Evolutionary conservation across 1,140 invertebrate species (phyloP).

Genomic region (Diorhabda carinulata): DNA sequence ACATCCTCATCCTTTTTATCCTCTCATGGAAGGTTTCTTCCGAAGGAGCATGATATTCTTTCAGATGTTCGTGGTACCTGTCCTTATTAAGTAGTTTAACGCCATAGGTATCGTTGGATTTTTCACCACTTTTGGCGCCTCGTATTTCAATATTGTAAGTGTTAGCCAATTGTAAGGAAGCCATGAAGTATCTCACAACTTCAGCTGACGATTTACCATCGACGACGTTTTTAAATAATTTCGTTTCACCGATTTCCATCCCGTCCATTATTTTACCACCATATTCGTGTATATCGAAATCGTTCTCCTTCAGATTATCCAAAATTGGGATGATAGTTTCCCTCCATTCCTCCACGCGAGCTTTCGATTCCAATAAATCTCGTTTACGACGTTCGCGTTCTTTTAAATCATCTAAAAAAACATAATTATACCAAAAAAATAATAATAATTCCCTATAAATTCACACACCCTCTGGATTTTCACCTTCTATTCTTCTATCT

Average conservation of each 20-base stretch:
- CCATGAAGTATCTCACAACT: conserved; percentile 37
- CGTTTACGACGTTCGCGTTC: conserved; percentile 6
- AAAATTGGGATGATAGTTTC: conserved; percentile 37
- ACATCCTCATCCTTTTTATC: conserved; percentile 28
- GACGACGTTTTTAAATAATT: conserved; percentile 32
- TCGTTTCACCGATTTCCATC: conserved; percentile 27
- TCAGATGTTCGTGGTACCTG: conserved; percentile 40
- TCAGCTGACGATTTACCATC: conserved; percentile 35
- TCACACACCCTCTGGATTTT: too few relatives aligned
- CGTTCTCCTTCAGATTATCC: conserved; percentile 28
- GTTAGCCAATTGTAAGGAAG: conserved; percentile 42
- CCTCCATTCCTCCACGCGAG: conserved; percentile 33
- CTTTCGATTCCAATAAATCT: conserved; percentile 15
- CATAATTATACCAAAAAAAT: too few relatives aligned
- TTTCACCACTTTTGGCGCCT: conserved; percentile 28
- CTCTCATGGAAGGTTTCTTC: conserved; percentile 31
- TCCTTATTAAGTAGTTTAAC: conserved; percentile 39
- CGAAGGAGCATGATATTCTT: conserved; percentile 41
- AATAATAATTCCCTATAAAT: too few relatives aligned
- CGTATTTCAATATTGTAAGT: conserved; percentile 39
- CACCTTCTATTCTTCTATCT: not conserved
- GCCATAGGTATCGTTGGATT: conserved; percentile 40
- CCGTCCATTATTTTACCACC: conserved; percentile 37
- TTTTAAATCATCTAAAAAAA: not conserved
- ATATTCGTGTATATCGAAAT: conserved; percentile 45